phyloP scores from a whole-genome alignment of 1,140 invertebrate genomes.

The Augochlora pura region DNA sequence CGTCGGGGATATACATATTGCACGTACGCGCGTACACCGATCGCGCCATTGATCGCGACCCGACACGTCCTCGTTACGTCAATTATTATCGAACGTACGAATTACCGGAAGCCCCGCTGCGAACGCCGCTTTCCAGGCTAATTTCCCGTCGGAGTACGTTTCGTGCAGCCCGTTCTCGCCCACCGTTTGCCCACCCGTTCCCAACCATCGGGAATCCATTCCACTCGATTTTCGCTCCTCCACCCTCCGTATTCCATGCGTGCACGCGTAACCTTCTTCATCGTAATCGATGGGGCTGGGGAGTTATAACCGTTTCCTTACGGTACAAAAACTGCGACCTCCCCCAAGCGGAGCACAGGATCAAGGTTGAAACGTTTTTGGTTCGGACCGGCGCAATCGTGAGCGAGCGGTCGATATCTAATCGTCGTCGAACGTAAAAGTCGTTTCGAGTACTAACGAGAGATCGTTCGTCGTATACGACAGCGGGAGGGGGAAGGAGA shows the following conservation, averaged over 20 bases:
- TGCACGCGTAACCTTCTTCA: neutral
- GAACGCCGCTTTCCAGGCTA: slow-evolving; percentile 59
- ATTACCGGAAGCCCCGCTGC: slow-evolving; percentile 62
- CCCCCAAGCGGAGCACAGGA: no score
- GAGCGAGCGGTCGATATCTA: neutral
- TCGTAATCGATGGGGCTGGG: no score
- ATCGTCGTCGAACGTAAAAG: slow-evolving; percentile 2
- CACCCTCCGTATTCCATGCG: no score
- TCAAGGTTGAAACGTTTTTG: neutral
- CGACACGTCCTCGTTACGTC: slow-evolving; percentile 66
- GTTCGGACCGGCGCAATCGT: slow-evolving; percentile 2
- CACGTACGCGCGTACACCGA: slow-evolving; percentile 38
- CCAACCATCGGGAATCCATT: no score
- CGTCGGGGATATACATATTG: slow-evolving; percentile 23
- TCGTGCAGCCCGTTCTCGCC: neutral
- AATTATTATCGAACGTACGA: slow-evolving; percentile 68
- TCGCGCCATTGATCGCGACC: slow-evolving; percentile 57
- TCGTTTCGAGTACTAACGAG: no score
- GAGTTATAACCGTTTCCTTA: neutral
- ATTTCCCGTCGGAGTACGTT: slow-evolving; percentile 62
- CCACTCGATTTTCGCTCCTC: no score
- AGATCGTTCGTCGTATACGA: neutral
- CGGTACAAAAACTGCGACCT: neutral
- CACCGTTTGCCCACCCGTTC: neutral
- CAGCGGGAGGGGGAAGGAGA: neutral